Conservation (phyloP, 2,113 vertebrate species). For the Sinocyclocheilus maitianheensis region DNA sequence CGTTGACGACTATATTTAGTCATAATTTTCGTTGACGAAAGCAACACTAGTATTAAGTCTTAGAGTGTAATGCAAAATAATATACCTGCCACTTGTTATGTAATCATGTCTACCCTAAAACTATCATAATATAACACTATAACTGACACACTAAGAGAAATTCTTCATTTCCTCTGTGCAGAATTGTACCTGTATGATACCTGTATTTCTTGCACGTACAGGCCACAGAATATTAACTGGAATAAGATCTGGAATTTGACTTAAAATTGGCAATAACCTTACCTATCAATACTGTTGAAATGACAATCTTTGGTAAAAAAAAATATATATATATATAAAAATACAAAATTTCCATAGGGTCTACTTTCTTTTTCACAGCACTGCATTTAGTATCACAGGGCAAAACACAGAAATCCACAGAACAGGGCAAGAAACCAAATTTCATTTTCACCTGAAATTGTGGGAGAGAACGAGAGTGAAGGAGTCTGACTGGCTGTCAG, state of each 20-base stretch:
- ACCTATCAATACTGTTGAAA: not conserved
- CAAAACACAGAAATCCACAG: not conserved
- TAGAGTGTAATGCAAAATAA: not conserved
- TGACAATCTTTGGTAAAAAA: not conserved
- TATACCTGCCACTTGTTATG: no score
- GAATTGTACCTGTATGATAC: not conserved
- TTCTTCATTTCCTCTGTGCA: not conserved
- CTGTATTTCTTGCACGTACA: not conserved
- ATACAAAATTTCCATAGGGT: not conserved
- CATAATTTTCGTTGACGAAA: no score
- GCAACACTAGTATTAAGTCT: not conserved
- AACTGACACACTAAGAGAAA: not conserved
- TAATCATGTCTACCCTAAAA: not conserved
- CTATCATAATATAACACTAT: not conserved
- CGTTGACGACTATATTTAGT: no score
- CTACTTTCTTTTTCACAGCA: not conserved
- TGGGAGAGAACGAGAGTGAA: constrained; percentile 2
- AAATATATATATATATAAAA: no score
- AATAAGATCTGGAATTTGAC: not conserved
- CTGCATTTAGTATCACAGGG: not conserved
- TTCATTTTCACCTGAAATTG: constrained; percentile 9
- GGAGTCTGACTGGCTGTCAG: constrained; percentile 40
- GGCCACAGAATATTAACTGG: not conserved
- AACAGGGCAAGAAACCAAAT: not conserved
- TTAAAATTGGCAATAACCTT: not conserved